phyloP scores from a whole-genome alignment of 2,113 vertebrate species.

The Poicephalus gulielmi region DNA sequence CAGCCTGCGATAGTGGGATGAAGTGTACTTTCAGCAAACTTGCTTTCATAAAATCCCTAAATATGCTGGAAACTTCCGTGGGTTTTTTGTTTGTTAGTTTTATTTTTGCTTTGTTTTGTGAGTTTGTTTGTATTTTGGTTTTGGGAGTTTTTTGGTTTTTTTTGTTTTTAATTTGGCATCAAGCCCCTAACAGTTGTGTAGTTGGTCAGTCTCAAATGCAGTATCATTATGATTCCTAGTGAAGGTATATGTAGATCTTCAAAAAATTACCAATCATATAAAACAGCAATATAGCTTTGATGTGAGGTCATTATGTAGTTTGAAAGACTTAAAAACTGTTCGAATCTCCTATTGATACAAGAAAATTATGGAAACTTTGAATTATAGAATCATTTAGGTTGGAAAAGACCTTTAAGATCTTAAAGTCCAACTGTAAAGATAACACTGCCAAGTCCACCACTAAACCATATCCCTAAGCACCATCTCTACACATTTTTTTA shows the following conservation, averaged over 20 bases:
- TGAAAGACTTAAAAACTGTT: neutral
- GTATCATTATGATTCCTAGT: neutral
- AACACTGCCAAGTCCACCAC: too few relatives aligned
- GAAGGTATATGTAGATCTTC: neutral
- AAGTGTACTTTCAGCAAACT: neutral
- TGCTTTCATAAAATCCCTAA: neutral
- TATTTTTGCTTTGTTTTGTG: neutral
- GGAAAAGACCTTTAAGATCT: neutral
- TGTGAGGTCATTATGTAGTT: too few relatives aligned
- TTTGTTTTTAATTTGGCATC: neutral
- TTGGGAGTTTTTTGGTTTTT: neutral
- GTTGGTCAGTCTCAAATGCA: neutral
- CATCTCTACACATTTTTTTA: neutral
- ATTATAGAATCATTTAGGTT: neutral
- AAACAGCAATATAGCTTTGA: neutral
- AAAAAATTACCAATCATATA: neutral
- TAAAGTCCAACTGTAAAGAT: too few relatives aligned
- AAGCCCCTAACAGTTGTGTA: neutral
- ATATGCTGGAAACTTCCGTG: neutral
- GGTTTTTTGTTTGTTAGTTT: neutral
- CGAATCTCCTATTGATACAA: neutral
- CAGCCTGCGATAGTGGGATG: neutral
- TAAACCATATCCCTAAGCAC: neutral
- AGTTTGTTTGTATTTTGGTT: rapidly evolving
- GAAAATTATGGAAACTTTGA: neutral